Conservation (phyloP, 2,888 invertebrate genomes). For the Nebria salina region DNA sequence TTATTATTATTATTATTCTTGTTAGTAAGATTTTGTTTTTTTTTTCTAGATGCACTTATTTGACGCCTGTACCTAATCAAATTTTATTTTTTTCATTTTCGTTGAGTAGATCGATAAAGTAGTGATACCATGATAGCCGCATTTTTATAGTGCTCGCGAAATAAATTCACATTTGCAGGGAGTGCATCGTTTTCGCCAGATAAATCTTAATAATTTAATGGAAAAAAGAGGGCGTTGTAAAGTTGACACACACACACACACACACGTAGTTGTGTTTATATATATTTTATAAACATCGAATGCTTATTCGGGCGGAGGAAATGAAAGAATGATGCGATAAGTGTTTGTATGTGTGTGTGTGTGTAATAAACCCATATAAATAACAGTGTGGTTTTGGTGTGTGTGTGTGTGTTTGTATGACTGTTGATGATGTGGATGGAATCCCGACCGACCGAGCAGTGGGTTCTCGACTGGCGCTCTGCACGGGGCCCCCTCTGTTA, state of each 20-base stretch:
- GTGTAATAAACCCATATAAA: conserved; percentile 2
- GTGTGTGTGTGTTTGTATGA: not conserved
- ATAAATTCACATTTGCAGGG: conserved; percentile 38
- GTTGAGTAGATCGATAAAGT: not conserved
- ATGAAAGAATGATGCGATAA: conserved; percentile 39
- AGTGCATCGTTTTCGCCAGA: conserved; percentile 43
- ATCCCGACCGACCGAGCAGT: conserved; percentile 11
- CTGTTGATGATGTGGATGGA: conserved; percentile 12
- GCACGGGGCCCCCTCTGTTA: conserved; percentile 54
- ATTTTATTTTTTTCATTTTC: no score
- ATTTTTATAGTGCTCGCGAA: not conserved
- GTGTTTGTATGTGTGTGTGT: not conserved
- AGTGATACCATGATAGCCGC: not conserved
- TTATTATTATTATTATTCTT: no score
- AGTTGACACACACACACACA: not conserved
- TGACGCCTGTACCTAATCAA: no score
- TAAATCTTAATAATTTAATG: conserved; percentile 39
- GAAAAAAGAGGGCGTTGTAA: not conserved
- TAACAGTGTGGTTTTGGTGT: not conserved
- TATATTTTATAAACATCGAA: not conserved
- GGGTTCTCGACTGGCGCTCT: not conserved
- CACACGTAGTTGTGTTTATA: no score
- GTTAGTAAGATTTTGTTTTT: no score
- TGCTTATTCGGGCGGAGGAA: conserved; percentile 32
- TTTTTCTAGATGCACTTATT: no score